Base-by-base conservation (phyloP, 2,888 invertebrate species). In the Uloborus plumipes region DNA sequence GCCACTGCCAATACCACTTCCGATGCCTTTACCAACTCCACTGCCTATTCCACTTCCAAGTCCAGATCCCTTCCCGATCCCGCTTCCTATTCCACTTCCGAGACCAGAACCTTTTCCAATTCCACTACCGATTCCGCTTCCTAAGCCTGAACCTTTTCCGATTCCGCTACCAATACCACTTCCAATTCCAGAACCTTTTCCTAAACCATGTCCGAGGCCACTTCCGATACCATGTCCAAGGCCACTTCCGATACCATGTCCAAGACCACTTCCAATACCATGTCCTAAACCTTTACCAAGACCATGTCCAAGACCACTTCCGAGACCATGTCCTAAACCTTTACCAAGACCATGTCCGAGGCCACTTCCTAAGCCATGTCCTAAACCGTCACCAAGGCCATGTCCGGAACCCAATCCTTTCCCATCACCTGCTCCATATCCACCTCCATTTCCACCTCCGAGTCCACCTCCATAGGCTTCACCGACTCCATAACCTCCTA, bases 381-480 rank as follows among this genome's bases (percentile, higher is more conserved):
- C 49, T n/a, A 22, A 16, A 14, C 67, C 67, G 16, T 22, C 18
- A 14, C 67, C 67, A 14, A 20, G n/a, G n/a, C 67, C 67, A 9
- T 26, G 13, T 66, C 66, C 66, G 4, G 15, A 2, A 20, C 66
- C 66, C 2, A n/a, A 50, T 22, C 66, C 66, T 20, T n/a, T 16
- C 15, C 76, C 75, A 9, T 26, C n/a, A 61, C 67, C 67, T 20
- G 49, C 65, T 51, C 71, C 72, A 7, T 55, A 31, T 49, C 79
- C 73, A 13, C 66, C 70, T 49, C 78, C 78, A 58, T 58, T 49
- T 53, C 78, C 78, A 66, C 71, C 65, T 15, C 78, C 78, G 20
- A 61, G 31, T 26, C 77, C 77, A 18, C 62, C 15, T 18, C 74
- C 74, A 16, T 58, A 61, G 13, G 67, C 75, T 22, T 65, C 39